Percentiles rank a stretch among this genome's conserved stretches.
Evolutionary conservation across 2,888 invertebrate species (phyloP).

Genomic region (Eilema griseolum): DNA sequence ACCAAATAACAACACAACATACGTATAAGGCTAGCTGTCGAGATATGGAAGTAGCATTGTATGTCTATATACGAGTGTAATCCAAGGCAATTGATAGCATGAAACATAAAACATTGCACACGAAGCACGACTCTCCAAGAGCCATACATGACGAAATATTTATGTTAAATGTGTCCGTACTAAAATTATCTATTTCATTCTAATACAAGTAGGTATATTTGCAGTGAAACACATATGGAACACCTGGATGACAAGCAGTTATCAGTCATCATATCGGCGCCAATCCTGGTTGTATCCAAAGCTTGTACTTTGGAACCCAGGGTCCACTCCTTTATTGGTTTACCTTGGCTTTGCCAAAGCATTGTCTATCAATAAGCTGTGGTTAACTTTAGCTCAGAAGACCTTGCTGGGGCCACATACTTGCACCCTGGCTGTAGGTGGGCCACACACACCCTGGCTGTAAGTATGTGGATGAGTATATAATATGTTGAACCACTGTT

Average conservation of each 20-base stretch:
- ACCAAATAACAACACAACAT: constrained; percentile 42
- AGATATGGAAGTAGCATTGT: constrained; percentile 63
- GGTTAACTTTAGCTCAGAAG: no score
- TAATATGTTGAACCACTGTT: no score
- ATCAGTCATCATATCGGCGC: background rate
- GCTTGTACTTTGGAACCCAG: background rate
- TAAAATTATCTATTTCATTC: constrained; percentile 1
- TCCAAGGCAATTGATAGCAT: constrained; percentile 51
- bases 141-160: constrained; percentile 5
- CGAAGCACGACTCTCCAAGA: background rate
- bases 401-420: no score
- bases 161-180: no score
- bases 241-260: background rate
- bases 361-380: no score
- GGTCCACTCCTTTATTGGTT: background rate
- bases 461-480: no score
- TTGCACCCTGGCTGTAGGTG: no score
- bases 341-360: no score
- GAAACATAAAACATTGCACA: constrained; percentile 17
- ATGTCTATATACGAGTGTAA: constrained; percentile 53
- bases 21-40: constrained; percentile 48
- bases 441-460: no score
- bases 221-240: background rate
- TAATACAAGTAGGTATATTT: background rate
- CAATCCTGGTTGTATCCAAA: background rate